Evolutionary conservation across 2,113 vertebrate species (phyloP).

Genomic region (Cyprinodon variegatus): DNA sequence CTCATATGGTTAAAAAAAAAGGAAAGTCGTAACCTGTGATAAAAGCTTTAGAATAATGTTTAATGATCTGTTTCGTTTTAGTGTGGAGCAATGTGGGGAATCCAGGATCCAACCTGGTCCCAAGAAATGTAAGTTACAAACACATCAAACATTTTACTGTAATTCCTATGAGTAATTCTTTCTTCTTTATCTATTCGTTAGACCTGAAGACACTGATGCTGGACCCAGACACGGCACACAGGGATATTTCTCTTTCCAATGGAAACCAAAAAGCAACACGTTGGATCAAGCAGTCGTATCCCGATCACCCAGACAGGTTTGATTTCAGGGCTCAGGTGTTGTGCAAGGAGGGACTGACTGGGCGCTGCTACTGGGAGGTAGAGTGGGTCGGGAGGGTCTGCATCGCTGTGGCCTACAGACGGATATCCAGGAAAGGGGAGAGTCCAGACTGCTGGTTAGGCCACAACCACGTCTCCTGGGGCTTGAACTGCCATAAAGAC

Average conservation of each 20-base stretch:
- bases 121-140: slow-evolving; percentile 65
- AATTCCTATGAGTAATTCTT: not conserved
- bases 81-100: slow-evolving; percentile 60
- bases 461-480: slow-evolving; percentile 64
- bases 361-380: slow-evolving; percentile 68
- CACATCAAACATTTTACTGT: not conserved
- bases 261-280: slow-evolving; percentile 50
- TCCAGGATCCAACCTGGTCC: slow-evolving; percentile 54
- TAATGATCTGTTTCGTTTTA: slow-evolving; percentile 20
- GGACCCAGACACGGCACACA: slow-evolving; percentile 70
- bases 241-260: slow-evolving; percentile 46
- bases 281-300: slow-evolving; percentile 31
- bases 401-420: slow-evolving; percentile 59
- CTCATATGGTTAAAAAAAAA: no score
- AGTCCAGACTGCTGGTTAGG: slow-evolving; percentile 56
- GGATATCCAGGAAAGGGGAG: slow-evolving; percentile 62
- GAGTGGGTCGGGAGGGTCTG: slow-evolving; percentile 52
- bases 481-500: slow-evolving; percentile 47
- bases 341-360: slow-evolving; percentile 52
- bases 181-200: slow-evolving; percentile 10
- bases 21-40: not conserved
- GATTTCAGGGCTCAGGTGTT: slow-evolving; percentile 64
- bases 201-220: slow-evolving; percentile 51
- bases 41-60: not conserved
- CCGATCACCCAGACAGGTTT: slow-evolving; percentile 58